Conservation (phyloP, 2,888 invertebrate genomes). For the Anthophora plumipes region DNA sequence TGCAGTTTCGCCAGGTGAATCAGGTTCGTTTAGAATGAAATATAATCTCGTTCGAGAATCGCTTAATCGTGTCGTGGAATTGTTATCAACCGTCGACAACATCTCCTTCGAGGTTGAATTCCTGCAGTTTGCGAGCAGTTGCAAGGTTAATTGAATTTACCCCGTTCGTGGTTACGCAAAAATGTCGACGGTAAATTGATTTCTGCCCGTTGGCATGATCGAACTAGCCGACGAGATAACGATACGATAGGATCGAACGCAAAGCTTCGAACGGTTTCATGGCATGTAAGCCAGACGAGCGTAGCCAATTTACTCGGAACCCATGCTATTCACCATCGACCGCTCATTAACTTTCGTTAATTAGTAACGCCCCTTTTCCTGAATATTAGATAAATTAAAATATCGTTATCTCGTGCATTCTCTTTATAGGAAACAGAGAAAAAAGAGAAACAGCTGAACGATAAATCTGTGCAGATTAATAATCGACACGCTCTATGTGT, state of each 20-base stretch:
- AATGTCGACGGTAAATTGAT: slow-evolving; percentile 21
- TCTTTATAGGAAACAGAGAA: too few relatives aligned
- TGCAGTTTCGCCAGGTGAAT: too few relatives aligned
- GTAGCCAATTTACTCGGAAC: slow-evolving; percentile 50
- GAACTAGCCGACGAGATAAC: background rate
- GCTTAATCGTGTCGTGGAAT: background rate
- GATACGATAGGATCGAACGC: background rate
- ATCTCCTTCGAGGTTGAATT: background rate
- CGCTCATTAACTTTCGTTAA: slow-evolving; percentile 47
- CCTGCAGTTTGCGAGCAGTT: background rate
- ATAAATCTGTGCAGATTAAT: too few relatives aligned
- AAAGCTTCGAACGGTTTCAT: background rate
- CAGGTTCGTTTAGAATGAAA: background rate
- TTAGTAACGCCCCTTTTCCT: slow-evolving; percentile 3
- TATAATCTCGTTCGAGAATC: background rate
- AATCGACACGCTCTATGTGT: background rate
- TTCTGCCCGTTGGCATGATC: background rate
- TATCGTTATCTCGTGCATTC: background rate
- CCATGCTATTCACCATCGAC: slow-evolving; percentile 10
- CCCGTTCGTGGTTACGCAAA: slow-evolving; percentile 17
- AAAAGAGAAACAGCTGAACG: too few relatives aligned
- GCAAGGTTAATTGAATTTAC: slow-evolving; percentile 34
- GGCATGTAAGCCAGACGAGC: slow-evolving; percentile 4
- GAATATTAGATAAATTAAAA: background rate
- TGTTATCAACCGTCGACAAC: background rate